Base-by-base conservation (phyloP, 2,797 vertebrate genomes). In the Sebastes hubbsi region DNA sequence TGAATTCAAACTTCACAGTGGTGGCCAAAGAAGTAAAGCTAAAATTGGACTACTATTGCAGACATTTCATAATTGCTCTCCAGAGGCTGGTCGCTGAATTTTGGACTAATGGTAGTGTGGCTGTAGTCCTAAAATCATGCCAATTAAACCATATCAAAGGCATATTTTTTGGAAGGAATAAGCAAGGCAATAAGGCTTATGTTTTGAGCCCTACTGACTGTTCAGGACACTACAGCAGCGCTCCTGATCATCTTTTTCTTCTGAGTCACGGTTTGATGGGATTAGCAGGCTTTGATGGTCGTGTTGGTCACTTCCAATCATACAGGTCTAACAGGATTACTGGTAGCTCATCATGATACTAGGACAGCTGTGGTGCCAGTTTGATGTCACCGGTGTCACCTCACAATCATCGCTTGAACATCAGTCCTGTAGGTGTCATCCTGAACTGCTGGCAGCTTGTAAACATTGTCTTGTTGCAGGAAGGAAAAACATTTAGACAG, bases 321-420 rank as follows among this genome's bases (percentile, higher is more conserved):
- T 27, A 79, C 75, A 67, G 71, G 62, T 72, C 84, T 83, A 83
- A 87, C 74, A 72, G 75, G 87, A 87, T 84, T 80, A 81, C 59
- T 61, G 20, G 30, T 32, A 22, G 52, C 67, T 68, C 12, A n/a
- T 64, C 69, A 20, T 77, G 72, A 78, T 63, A 54, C 55, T 16
- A 16, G 59, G 24, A 66, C 67, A 55, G 74, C 64, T 42, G 30
- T 25, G 7, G 42, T 6, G 36, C 18, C 20, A 64, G 65, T 61
- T 61, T 62, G 64, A 70, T 58, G 24, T 69, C 67, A 64, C 29
- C 12, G 1, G 9, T 58, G 30, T 46, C 54, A 67, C 56, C 36
- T 55, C 36, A 34, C 13, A 25, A 27, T 74, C 72, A 71, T 52
- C 52, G 27, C 36, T 54, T 55, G 7, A 56, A 12, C 32, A 63